phyloP scores from a whole-genome alignment of 2,888 invertebrate genomes.

The Acronicta alni region DNA sequence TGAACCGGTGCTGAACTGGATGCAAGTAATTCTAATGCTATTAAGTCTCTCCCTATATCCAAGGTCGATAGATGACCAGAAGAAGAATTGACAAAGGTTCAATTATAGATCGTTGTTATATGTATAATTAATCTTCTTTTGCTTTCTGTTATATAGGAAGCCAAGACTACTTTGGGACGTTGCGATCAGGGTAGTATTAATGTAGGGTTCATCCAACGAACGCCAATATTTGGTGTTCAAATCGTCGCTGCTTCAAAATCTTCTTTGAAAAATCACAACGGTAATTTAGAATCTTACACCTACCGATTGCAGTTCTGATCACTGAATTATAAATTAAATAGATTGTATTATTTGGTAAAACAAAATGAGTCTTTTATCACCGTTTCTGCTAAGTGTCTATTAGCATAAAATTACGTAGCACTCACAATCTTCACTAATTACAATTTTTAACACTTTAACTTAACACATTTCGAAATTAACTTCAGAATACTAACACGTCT shows the following conservation, averaged over 20 bases:
- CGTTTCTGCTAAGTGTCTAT: conserved; percentile 6
- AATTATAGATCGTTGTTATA: no score
- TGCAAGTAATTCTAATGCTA: not conserved
- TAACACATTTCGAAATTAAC: conserved; percentile 3
- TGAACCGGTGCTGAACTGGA: not conserved
- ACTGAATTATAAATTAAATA: not conserved
- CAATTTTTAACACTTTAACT: conserved; percentile 10
- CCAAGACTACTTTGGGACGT: no score
- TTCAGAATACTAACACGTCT: conserved; percentile 43
- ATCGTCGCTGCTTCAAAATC: no score
- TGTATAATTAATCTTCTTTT: no score
- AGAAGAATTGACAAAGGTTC: no score
- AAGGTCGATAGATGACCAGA: no score
- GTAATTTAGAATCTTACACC: no score
- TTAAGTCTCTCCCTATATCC: not conserved
- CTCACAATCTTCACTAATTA: conserved; percentile 14
- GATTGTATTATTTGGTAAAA: not conserved
- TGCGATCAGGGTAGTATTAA: no score
- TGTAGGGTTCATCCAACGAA: no score
- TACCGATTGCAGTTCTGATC: conserved; percentile 1
- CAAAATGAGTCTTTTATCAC: conserved; percentile 1
- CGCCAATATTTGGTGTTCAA: no score
- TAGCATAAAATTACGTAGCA: conserved; percentile 15
- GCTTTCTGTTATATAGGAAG: no score
- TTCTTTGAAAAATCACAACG: no score